Conservation (phyloP, 92 coral and sea anemone species). For the Siderastrea radians region DNA sequence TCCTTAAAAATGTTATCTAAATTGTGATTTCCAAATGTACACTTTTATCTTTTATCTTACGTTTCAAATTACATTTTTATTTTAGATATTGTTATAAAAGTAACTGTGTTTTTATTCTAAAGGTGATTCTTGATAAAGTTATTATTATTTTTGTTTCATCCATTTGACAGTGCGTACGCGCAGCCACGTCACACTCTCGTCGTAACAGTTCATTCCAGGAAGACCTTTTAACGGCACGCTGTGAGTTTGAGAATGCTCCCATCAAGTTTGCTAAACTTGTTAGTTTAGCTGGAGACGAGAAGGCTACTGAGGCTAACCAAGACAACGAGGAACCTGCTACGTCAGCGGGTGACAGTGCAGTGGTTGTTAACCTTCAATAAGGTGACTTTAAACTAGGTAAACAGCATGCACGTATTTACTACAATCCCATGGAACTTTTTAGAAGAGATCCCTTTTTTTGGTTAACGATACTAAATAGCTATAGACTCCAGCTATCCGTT, state of each 20-base stretch:
- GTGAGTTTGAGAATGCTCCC: slow-evolving; percentile 16
- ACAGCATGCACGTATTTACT: too few relatives aligned
- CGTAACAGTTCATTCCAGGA: slow-evolving; percentile 38
- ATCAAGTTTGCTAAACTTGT: slow-evolving; percentile 35
- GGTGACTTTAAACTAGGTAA: neutral
- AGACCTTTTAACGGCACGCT: slow-evolving; percentile 30
- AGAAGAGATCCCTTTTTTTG: too few relatives aligned
- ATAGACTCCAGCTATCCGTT: too few relatives aligned
- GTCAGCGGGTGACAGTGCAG: slow-evolving; percentile 15
- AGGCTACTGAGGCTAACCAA: neutral
- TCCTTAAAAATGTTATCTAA: too few relatives aligned
- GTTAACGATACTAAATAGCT: too few relatives aligned
- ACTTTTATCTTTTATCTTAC: too few relatives aligned
- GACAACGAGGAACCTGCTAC: neutral
- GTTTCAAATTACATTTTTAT: too few relatives aligned
- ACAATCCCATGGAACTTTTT: too few relatives aligned
- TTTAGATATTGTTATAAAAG: too few relatives aligned
- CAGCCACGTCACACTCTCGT: slow-evolving; percentile 34
- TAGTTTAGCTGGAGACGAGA: slow-evolving; percentile 19
- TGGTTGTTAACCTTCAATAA: neutral
- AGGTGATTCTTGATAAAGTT: neutral
- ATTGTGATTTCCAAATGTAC: too few relatives aligned
- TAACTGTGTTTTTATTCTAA: too few relatives aligned
- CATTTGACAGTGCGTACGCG: slow-evolving; percentile 18
- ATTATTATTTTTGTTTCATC: neutral